phyloP scores from a whole-genome alignment of 2,797 vertebrate species.

The Hydrolagus colliei region DNA sequence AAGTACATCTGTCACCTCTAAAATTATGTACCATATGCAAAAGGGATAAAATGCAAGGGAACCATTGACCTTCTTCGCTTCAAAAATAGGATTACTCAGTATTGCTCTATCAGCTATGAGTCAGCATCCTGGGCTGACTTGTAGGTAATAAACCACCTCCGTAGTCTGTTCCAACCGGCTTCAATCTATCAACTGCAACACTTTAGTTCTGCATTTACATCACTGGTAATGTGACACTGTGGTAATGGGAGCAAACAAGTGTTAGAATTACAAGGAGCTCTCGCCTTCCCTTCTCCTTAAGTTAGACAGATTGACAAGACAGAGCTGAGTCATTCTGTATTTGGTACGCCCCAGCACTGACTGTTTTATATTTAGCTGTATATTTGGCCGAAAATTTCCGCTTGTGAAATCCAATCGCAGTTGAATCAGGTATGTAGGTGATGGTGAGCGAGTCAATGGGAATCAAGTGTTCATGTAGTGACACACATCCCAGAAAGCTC shows the following conservation, averaged over 20 bases:
- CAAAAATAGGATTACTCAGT: conserved; percentile 21
- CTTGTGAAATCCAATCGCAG: background rate
- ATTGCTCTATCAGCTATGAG: conserved; percentile 27
- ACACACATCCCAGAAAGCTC: too few relatives aligned
- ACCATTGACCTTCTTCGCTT: conserved; percentile 14
- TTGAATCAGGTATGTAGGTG: background rate
- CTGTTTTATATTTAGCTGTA: background rate
- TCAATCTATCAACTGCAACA: background rate
- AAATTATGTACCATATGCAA: conserved; percentile 10
- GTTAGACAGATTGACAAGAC: background rate
- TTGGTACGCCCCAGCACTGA: background rate
- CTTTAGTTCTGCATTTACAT: conserved; percentile 18
- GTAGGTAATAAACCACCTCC: conserved; percentile 10
- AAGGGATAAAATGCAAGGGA: conserved; percentile 20
- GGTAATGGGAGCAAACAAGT: background rate
- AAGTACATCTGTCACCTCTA: conserved; percentile 17
- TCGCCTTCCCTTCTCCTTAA: background rate
- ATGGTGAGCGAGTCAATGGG: background rate
- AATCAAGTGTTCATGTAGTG: background rate
- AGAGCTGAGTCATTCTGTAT: background rate
- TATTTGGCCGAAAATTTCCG: background rate
- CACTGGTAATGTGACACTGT: background rate
- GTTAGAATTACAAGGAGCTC: background rate
- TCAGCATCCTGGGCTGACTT: conserved; percentile 14
- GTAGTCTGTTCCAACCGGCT: background rate